Evolutionary conservation across 1,140 invertebrate genomes (phyloP).

Genomic region (Paraescarpia echinospica): DNA sequence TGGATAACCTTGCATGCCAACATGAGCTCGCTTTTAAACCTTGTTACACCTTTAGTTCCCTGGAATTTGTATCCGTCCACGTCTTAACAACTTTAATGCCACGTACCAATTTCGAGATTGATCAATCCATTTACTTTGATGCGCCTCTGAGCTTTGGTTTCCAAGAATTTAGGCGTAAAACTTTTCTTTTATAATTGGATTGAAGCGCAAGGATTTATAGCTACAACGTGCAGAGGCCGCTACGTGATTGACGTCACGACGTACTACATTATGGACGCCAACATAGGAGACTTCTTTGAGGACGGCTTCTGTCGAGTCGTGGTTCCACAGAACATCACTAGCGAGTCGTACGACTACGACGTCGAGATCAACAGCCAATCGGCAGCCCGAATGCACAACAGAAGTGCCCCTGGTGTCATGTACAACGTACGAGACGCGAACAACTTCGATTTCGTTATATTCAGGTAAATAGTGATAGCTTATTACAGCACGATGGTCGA

Average conservation of each 20-base stretch:
- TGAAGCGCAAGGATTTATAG: neutral
- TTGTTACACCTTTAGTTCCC: too few species aligned
- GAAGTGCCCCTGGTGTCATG: neutral
- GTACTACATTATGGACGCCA: neutral
- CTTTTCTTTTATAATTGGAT: neutral
- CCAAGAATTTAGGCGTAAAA: neutral
- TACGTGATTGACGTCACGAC: constrained; percentile 3
- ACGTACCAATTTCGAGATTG: too few species aligned
- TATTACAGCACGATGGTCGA: too few species aligned
- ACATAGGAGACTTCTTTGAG: neutral
- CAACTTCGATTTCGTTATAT: neutral
- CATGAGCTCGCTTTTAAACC: too few species aligned
- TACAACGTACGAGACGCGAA: neutral
- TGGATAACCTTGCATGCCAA: too few species aligned
- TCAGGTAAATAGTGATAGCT: neutral
- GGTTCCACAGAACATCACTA: neutral
- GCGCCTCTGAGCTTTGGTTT: too few species aligned
- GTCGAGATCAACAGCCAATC: neutral
- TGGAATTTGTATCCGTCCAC: too few species aligned
- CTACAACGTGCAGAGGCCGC: neutral
- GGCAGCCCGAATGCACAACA: neutral
- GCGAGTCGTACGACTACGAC: neutral
- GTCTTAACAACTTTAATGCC: too few species aligned
- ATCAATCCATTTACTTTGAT: too few species aligned
- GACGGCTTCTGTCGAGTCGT: neutral